Evolutionary conservation across 2,888 invertebrate genomes (phyloP), one percentile per base, ranked within the genome.

Genomic region (Cerastoderma edule): DNA sequence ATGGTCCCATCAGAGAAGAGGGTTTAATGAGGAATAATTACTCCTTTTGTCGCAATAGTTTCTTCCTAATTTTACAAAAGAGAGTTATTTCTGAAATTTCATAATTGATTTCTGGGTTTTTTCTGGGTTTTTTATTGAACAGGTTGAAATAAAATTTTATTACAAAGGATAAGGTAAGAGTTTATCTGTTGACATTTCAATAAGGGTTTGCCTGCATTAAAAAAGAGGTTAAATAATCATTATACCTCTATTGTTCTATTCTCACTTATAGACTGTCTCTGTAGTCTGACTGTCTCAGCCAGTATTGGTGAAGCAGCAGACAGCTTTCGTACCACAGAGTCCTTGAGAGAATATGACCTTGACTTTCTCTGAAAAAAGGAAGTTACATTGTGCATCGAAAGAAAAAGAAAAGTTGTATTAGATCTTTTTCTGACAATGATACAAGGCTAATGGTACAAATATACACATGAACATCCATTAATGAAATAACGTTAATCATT

Each of bases 241-340:
- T 56, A 27, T 68, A 46, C 35, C 56, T 44, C 27, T 2, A 32
- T 33, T 28, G 35, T 44, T 3, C 32, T 50, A 22, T 63, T 32
- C 1, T 78, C 78, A 39, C 67, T 57, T 6, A 80, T 44, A n/a
- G 80, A 74, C 46, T 74, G 35, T 27, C 77, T 67, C 64, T 80
- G 80, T 54, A 56, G 66, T n/a, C 74, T 24, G 4, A 80, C 53
- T 19, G 80, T 80, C 27, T 68, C 53, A 22, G 67, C 28, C 19
- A 80, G 64, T 33, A 22, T 56, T 28, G 80, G 76, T 19, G 76
- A 77, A 19, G 71, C 76, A 22, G 70, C 66, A 0, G 80, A 80
- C 22, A 80, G 33, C 50, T 57, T 53, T 28, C 74, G 32, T 4
- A 68, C 32, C 8, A 68, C 72, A 0, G 71, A 69, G 16, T 76